phyloP scores from a whole-genome alignment of 2,888 invertebrate species.

The Tanytarsus gracilentus region DNA sequence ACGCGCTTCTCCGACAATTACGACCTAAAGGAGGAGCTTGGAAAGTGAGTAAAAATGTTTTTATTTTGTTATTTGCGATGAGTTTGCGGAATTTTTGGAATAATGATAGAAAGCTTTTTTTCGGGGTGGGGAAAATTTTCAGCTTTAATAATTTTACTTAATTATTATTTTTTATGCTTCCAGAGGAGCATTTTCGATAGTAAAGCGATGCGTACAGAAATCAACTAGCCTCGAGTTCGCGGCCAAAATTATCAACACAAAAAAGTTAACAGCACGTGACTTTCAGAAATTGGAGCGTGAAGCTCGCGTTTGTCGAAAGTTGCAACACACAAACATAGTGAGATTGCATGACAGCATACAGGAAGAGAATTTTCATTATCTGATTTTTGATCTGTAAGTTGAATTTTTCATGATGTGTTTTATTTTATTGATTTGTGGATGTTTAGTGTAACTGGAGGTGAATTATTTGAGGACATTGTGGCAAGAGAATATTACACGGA shows the following conservation, averaged over 20 bases:
- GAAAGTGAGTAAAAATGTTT: slow-evolving; percentile 54
- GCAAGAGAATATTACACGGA: slow-evolving; percentile 97
- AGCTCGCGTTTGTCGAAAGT: slow-evolving; percentile 92
- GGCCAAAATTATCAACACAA: slow-evolving; percentile 97
- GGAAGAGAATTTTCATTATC: slow-evolving; percentile 94
- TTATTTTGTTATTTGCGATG: slow-evolving; percentile 38
- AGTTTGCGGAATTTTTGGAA: not conserved
- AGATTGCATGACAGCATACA: slow-evolving; percentile 96
- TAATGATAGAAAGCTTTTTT: too few relatives aligned
- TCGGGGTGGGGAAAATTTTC: too few relatives aligned
- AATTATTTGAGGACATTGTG: slow-evolving; percentile 91
- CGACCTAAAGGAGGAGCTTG: slow-evolving; percentile 87
- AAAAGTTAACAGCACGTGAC: slow-evolving; percentile 92
- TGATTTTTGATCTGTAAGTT: slow-evolving; percentile 79
- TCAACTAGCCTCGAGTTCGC: slow-evolving; percentile 90
- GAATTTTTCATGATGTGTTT: too few relatives aligned
- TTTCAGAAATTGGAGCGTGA: slow-evolving; percentile 94
- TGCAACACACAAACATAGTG: slow-evolving; percentile 96
- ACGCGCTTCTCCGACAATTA: slow-evolving; percentile 76
- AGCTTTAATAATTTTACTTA: too few relatives aligned
- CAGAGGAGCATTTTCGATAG: slow-evolving; percentile 91
- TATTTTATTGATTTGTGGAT: too few relatives aligned
- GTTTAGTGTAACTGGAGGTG: slow-evolving; percentile 74
- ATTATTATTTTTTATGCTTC: too few relatives aligned
- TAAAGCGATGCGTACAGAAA: slow-evolving; percentile 92